Percentiles rank a stretch among this genome's conserved stretches.
Evolutionary conservation across 1,140 invertebrate genomes (phyloP).

Genomic region (Spodoptera frugiperda): DNA sequence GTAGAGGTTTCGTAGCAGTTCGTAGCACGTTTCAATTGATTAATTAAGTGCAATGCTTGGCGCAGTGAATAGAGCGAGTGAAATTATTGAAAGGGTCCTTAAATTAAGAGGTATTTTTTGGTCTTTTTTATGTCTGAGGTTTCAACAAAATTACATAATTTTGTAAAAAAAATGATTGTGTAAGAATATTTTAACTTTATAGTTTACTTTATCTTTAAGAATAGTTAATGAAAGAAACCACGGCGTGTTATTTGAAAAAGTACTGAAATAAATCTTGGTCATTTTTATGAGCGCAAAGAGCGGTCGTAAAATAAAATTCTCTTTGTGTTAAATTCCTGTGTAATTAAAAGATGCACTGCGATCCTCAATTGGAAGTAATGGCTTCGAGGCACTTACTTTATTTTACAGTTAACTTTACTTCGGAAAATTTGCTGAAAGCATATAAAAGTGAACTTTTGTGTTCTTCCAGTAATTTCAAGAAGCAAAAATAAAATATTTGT

Average conservation of each 20-base stretch:
- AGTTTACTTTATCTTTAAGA: too few relatives aligned
- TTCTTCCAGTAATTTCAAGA: too few relatives aligned
- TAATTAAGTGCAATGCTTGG: constrained; percentile 33
- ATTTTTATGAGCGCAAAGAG: constrained; percentile 26
- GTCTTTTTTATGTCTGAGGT: neutral
- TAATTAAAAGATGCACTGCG: constrained; percentile 32
- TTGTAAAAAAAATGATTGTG: too few relatives aligned
- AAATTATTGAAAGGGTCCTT: neutral
- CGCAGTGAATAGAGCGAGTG: constrained; percentile 9
- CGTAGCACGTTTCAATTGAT: constrained; percentile 22
- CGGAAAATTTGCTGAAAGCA: too few relatives aligned
- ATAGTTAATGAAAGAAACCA: too few relatives aligned
- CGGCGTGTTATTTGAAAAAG: neutral
- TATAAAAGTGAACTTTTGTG: too few relatives aligned
- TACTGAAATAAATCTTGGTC: constrained; percentile 30
- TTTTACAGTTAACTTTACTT: neutral
- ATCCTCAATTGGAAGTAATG: constrained; percentile 8
- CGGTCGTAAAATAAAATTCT: constrained; percentile 29
- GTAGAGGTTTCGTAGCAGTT: constrained; percentile 16
- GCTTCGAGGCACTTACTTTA: neutral
- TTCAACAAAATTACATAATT: neutral
- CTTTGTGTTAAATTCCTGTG: neutral
- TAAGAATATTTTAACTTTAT: too few relatives aligned
- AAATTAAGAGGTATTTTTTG: neutral
- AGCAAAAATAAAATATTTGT: too few relatives aligned